These are phyloP conservation scores for Neodiprion lecontei DNA, from an alignment of 1,140 invertebrate species.

Conservation along the genomic window DNA sequence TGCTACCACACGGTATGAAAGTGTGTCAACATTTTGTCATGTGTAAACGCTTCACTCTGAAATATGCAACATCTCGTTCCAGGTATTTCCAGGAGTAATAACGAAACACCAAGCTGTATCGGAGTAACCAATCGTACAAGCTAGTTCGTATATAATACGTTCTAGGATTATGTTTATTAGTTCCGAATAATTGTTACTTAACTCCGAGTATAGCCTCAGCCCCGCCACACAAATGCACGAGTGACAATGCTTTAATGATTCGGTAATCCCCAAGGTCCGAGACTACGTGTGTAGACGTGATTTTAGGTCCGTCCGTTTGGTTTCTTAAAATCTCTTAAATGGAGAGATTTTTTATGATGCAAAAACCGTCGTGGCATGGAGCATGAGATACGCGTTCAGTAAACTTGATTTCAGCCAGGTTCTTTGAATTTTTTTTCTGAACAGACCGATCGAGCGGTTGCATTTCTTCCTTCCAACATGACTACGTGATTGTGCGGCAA, in stretches of 20 bases:
- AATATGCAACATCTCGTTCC: neutral
- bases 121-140: neutral
- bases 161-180: constrained; percentile 10
- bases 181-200: constrained; percentile 12
- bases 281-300: neutral
- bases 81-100: neutral
- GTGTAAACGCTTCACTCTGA: neutral
- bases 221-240: constrained; percentile 28
- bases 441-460: neutral
- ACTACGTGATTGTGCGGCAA: constrained; percentile 23
- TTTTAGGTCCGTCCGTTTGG: neutral
- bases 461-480: constrained; percentile 22
- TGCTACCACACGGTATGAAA: neutral
- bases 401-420: too few species aligned
- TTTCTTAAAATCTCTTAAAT: neutral
- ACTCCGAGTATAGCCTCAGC: constrained; percentile 36
- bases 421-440: neutral
- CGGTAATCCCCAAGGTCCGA: constrained; percentile 45
- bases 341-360: neutral
- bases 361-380: too few species aligned
- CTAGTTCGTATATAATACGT: constrained; percentile 2
- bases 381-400: too few species aligned
- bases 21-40: neutral
- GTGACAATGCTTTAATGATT: constrained; percentile 30
- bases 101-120: neutral